A percentile compares a stretch with the other conserved stretches of the same genome.
Evolutionary conservation across 2,888 invertebrate genomes (phyloP).

Genomic region (Melipona bicolor): DNA sequence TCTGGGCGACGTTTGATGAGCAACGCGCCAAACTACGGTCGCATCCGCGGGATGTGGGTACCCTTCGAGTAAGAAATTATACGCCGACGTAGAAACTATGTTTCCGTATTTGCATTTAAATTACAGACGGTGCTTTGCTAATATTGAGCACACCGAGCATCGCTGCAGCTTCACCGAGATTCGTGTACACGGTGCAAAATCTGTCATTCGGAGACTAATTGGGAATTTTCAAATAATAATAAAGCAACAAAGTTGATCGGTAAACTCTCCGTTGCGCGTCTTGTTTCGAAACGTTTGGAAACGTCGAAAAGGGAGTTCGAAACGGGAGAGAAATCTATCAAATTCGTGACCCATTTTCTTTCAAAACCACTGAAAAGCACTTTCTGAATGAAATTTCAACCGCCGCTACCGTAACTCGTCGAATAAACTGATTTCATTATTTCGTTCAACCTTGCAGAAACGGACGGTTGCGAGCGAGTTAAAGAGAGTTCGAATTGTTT

Average conservation of each 20-base stretch:
- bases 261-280: too few relatives aligned
- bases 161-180: background rate
- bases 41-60: background rate
- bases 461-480: background rate
- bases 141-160: background rate
- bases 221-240: background rate
- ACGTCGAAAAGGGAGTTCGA: too few relatives aligned
- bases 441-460: background rate
- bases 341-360: background rate
- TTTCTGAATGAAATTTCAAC: background rate
- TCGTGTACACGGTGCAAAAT: background rate
- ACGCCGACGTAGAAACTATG: background rate
- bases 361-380: background rate
- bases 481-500: background rate
- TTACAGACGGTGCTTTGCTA: background rate
- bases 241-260: too few relatives aligned
- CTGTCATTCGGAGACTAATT: background rate
- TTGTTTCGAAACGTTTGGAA: too few relatives aligned
- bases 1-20: background rate
- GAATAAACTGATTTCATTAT: background rate
- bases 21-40: background rate
- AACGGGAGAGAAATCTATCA: background rate
- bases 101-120: background rate
- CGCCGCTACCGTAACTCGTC: background rate
- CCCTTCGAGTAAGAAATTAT: background rate